phyloP scores from a whole-genome alignment of 30 jellyfish, hydroid and myxozoan genomes.

The Hydractinia symbiolongicarpus region DNA sequence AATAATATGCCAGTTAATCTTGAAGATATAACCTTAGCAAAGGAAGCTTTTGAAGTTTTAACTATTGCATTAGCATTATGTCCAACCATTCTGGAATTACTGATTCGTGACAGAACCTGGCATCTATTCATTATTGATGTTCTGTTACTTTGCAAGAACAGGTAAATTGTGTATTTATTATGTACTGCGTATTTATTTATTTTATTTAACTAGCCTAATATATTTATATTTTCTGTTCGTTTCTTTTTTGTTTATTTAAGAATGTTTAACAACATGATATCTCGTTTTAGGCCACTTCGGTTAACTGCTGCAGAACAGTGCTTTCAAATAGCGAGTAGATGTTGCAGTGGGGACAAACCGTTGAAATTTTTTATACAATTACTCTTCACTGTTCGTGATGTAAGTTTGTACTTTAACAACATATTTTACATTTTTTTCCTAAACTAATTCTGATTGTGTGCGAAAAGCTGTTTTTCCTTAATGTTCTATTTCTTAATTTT shows the following conservation, averaged over 20 bases:
- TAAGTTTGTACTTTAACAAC: constrained; percentile 25
- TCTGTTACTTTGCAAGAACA: constrained; percentile 60
- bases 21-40: constrained; percentile 67
- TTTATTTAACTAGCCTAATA: background rate
- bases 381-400: constrained; percentile 81
- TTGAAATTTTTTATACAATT: constrained; percentile 71
- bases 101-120: constrained; percentile 64
- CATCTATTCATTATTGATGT: constrained; percentile 67
- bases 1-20: constrained; percentile 14
- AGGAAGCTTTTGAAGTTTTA: constrained; percentile 85
- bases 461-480: no score
- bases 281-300: constrained; percentile 56
- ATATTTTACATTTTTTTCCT: background rate
- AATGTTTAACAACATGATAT: background rate
- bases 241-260: background rate
- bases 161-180: constrained; percentile 38
- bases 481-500: no score
- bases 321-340: constrained; percentile 77
- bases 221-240: background rate
- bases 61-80: constrained; percentile 80
- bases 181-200: background rate
- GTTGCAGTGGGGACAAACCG: constrained; percentile 76
- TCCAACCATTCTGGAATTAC: constrained; percentile 65
- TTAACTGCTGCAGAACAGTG: constrained; percentile 88
- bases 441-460: background rate